Base-by-base conservation (phyloP, 2,113 vertebrate species). In the Tiliqua scincoides region DNA sequence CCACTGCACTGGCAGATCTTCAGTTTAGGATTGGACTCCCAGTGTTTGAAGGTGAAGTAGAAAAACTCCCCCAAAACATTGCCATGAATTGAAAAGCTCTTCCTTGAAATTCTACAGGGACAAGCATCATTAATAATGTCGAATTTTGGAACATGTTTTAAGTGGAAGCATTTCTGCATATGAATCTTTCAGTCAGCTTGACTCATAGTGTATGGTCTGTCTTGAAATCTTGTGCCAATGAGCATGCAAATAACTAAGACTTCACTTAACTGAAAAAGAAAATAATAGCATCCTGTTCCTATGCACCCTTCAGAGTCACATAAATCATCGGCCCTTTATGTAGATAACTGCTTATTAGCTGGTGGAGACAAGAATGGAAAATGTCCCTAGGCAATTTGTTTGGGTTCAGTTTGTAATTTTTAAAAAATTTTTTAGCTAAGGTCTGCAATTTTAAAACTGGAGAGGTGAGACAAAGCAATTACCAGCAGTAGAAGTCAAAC, bases 321-420 rank as follows among this genome's bases (percentile, higher is more conserved):
- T 90, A 85, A 84, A 85, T 90, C 92, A 89, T 85, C 91, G 91
- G 23, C 48, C 85, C 12, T 91, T 95, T 90, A 87, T 0, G 18
- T 91, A 93, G 92, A 87, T 77, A 0, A 87, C 85, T 90, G 61
- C 17, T 63, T 32, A 71, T 63, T 79, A 65, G 37, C 23, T 43
- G 23, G 61, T 43, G 12, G 61, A 80, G 85, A 87, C 25, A 77
- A 8, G 91, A 91, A 87, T 91, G 91, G 79, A 76, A 91, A 92
- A 87, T 85, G 90, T 76, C 80, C 90, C 91, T 93, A 87, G 77
- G 87, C 91, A 89, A 92, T 83, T 78, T 87, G 62, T 91, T 85
- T 83, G 84, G 68, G 74, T 15, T 91, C 88, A 87, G 88, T 82
- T 84, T 82, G 77, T 87, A 87, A 12, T 10, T 48, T 48, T 48